Conservation (phyloP, 1,140 invertebrate species). For the Wiebesia pumilae region DNA sequence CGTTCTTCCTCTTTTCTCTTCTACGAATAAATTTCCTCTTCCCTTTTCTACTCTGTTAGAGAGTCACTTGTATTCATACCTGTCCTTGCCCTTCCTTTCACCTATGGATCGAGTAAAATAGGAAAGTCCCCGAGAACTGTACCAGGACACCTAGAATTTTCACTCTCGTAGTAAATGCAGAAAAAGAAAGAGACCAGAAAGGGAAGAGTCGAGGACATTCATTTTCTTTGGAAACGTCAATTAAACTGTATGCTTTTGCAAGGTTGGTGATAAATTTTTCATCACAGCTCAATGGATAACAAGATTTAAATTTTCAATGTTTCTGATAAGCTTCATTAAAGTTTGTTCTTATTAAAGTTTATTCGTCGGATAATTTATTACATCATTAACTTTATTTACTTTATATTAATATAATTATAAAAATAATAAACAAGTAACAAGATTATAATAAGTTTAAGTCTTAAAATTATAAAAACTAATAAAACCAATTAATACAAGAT, state of each 20-base stretch:
- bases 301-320: too few species aligned
- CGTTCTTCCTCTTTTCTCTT: neutral
- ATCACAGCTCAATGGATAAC: too few species aligned
- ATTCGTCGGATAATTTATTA: too few species aligned
- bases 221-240: neutral
- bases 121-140: neutral
- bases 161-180: neutral
- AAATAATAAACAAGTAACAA: too few species aligned
- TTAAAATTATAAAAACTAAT: too few species aligned
- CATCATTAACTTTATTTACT: too few species aligned
- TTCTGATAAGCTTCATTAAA: too few species aligned
- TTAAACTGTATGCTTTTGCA: neutral
- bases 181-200: neutral
- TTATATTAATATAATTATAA: too few species aligned
- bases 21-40: neutral
- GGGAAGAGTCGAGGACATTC: constrained; percentile 21
- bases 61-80: constrained; percentile 4
- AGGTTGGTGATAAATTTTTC: too few species aligned
- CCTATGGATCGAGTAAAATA: neutral
- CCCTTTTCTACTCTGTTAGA: neutral
- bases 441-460: too few species aligned
- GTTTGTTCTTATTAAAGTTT: too few species aligned
- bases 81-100: neutral
- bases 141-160: constrained; percentile 22
- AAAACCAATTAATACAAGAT: too few species aligned